Evolutionary conservation across 2,113 vertebrate genomes (phyloP).

Genomic region (Castor canadensis): DNA sequence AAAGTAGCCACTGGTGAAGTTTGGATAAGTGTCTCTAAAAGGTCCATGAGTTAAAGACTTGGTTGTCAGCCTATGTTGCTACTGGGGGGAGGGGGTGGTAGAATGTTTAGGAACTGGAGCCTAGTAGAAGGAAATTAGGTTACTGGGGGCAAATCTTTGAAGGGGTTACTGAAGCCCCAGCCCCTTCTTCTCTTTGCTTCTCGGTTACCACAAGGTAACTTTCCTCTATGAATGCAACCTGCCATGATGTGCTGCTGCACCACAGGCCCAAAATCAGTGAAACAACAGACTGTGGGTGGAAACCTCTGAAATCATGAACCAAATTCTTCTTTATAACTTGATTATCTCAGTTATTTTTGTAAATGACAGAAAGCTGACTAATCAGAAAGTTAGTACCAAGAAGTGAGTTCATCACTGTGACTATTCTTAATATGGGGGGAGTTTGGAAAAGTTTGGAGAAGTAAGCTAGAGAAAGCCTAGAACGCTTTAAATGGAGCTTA

Average conservation of each 20-base stretch:
- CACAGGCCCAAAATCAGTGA: neutral
- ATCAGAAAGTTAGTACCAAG: neutral
- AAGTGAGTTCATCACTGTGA: neutral
- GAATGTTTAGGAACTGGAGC: neutral
- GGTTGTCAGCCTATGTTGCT: neutral
- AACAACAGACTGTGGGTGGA: neutral
- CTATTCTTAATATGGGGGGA: neutral
- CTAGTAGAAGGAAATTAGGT: neutral
- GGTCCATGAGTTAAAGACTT: neutral
- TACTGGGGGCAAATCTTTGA: neutral
- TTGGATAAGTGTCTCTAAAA: neutral
- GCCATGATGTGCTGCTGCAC: neutral
- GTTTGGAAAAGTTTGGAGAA: neutral
- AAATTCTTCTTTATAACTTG: neutral
- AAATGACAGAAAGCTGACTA: neutral
- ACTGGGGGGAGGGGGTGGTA: neutral
- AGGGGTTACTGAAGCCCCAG: neutral
- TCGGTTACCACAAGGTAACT: neutral
- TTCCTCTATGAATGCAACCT: neutral
- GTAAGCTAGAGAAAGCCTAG: neutral
- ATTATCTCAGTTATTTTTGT: neutral
- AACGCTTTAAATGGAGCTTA: neutral
- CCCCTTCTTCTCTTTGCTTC: neutral
- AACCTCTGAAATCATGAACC: neutral
- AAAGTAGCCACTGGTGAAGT: neutral